Conservation (phyloP, 2,797 vertebrate genomes). For the Protonibea diacanthus region DNA sequence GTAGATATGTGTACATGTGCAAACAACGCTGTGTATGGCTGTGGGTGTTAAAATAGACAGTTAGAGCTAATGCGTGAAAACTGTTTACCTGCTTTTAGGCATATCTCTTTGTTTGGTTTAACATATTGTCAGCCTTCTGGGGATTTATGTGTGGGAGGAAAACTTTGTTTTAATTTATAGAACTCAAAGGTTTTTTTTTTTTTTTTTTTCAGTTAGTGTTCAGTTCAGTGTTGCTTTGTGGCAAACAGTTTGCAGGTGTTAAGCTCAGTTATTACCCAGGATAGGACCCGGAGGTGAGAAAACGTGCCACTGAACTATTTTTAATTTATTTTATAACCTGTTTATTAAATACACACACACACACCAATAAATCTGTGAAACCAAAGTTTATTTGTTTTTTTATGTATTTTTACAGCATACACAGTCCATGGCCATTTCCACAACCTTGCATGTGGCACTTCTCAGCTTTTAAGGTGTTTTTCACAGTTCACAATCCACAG, state of each 20-base stretch:
- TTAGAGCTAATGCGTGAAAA: not conserved
- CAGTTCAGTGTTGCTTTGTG: not conserved
- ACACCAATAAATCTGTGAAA: not conserved
- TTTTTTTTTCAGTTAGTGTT: not conserved
- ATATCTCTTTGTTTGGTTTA: conserved; percentile 1
- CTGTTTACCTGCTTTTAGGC: not conserved
- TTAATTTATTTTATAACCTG: not conserved
- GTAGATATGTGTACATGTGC: not conserved
- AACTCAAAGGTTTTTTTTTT: not conserved
- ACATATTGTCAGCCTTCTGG: not conserved
- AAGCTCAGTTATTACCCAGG: not conserved
- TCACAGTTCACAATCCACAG: conserved; percentile 26
- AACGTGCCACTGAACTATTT: not conserved
- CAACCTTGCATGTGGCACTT: not conserved
- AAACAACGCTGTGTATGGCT: not conserved
- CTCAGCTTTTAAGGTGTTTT: conserved; percentile 23
- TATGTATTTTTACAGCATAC: not conserved
- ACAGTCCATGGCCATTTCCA: not conserved
- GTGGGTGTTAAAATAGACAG: not conserved
- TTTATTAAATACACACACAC: not conserved
- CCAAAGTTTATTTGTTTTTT: not conserved
- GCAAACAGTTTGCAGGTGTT: not conserved
- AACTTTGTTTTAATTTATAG: conserved; percentile 6
- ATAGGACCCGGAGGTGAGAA: not conserved
- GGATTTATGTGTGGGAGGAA: not conserved